A percentile compares a stretch with the other conserved stretches of the same genome.
These are phyloP conservation scores for Bubalus kerabau DNA, from an alignment of 2,113 vertebrate species.

Conservation along the genomic window DNA sequence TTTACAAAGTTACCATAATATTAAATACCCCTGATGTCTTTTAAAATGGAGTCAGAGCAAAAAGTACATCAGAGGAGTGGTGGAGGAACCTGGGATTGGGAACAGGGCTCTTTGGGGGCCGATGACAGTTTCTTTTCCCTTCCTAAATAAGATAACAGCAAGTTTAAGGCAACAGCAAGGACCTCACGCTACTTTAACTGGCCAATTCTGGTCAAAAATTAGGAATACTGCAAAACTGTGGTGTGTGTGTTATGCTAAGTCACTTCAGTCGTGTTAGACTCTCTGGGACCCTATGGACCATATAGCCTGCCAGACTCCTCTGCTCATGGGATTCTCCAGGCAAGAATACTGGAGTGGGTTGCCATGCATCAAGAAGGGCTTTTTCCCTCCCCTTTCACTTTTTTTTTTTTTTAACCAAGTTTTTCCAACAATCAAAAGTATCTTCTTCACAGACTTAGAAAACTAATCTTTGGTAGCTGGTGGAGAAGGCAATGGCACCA, in stretches of 20 bases:
- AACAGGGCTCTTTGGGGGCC: rapidly evolving
- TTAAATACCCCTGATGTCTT: background rate
- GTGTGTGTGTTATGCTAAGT: background rate
- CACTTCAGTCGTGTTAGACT: background rate
- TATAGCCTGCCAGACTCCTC: background rate
- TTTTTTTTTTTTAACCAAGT: background rate
- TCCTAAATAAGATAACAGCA: background rate
- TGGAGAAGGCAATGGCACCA: no score
- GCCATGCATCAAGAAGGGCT: background rate
- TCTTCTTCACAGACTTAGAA: background rate
- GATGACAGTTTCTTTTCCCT: background rate
- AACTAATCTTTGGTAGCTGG: background rate
- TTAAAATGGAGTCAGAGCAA: background rate
- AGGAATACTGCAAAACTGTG: background rate
- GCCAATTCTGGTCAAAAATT: background rate
- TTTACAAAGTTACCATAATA: background rate
- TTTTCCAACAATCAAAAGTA: constrained; percentile 24
- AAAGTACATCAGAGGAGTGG: background rate
- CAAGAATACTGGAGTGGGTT: background rate
- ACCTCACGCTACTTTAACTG: background rate
- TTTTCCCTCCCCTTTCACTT: background rate
- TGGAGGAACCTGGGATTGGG: no score
- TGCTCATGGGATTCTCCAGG: background rate
- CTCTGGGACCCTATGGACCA: rapidly evolving
- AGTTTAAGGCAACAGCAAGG: background rate